A percentile compares a stretch with the other conserved stretches of the same genome.
phyloP scores from a whole-genome alignment of 2,888 invertebrate species.

The Iselma pallidipennis region DNA sequence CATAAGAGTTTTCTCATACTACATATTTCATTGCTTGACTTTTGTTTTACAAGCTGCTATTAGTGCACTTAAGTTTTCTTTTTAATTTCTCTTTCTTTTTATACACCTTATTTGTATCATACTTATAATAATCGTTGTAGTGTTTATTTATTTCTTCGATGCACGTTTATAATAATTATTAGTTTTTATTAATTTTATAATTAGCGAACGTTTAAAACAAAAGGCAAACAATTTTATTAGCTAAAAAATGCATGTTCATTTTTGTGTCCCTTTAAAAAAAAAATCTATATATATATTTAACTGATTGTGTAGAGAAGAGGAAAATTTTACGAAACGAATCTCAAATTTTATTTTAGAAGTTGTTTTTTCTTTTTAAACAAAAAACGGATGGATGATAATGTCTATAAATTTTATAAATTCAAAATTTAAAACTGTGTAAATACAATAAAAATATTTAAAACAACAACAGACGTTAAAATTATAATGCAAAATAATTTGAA shows the following conservation, averaged over 20 bases:
- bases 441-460: conserved; percentile 21
- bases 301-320: conserved; percentile 36
- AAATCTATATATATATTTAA: background rate
- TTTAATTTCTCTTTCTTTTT: conserved; percentile 20
- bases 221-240: conserved; percentile 38
- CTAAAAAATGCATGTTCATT: conserved; percentile 41
- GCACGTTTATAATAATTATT: conserved; percentile 14
- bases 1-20: conserved; percentile 33
- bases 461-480: conserved; percentile 8
- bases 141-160: conserved; percentile 26
- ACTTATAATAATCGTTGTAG: conserved; percentile 19
- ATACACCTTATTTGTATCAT: conserved; percentile 22
- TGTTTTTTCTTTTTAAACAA: no score
- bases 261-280: conserved; percentile 37
- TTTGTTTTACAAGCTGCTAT: conserved; percentile 41
- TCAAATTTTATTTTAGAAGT: conserved; percentile 41
- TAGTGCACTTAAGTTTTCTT: conserved; percentile 21
- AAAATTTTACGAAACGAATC: conserved; percentile 44
- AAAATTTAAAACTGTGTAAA: conserved; percentile 29
- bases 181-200: conserved; percentile 28
- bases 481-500: background rate
- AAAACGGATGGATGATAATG: conserved; percentile 12
- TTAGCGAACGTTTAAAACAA: conserved; percentile 35
- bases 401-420: conserved; percentile 22
- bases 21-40: conserved; percentile 42